Conservation (phyloP, 2,113 vertebrate genomes). For the Megalops atlanticus region DNA sequence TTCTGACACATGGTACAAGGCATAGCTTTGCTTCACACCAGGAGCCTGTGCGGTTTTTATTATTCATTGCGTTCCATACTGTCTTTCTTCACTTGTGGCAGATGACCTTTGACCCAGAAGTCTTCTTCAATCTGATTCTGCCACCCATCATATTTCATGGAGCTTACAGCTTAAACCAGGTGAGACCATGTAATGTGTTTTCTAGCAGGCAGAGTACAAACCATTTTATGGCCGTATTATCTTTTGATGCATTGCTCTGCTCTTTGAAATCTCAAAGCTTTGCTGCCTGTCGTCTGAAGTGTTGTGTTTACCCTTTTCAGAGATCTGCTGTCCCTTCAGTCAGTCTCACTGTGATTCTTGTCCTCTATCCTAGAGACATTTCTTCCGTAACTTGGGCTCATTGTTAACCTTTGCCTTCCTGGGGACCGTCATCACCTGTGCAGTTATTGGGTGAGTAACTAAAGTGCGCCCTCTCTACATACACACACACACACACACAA, state of each 20-base stretch:
- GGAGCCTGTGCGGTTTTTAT: conserved; percentile 40
- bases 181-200: conserved; percentile 49
- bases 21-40: conserved; percentile 24
- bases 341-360: background rate
- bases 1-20: conserved; percentile 40
- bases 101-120: conserved; percentile 85
- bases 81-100: conserved; percentile 69
- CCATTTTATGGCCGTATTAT: background rate
- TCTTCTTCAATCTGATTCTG: conserved; percentile 87
- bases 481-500: too few species aligned
- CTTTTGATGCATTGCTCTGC: background rate
- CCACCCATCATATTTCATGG: conserved; percentile 85
- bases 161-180: conserved; percentile 85
- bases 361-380: conserved; percentile 70
- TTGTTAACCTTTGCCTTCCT: conserved; percentile 82
- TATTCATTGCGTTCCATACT: conserved; percentile 37
- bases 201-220: background rate
- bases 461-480: background rate
- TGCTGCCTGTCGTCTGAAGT: background rate
- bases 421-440: conserved; percentile 80
- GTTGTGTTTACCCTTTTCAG: background rate
- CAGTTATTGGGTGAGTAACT: conserved; percentile 79
- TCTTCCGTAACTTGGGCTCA: conserved; percentile 81
- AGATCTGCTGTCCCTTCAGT: background rate
- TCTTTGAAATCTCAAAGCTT: background rate